Percentiles rank a stretch among this genome's conserved stretches.
Conservation (phyloP, 2,888 invertebrate species). For the Polydrusus tereticollis region DNA sequence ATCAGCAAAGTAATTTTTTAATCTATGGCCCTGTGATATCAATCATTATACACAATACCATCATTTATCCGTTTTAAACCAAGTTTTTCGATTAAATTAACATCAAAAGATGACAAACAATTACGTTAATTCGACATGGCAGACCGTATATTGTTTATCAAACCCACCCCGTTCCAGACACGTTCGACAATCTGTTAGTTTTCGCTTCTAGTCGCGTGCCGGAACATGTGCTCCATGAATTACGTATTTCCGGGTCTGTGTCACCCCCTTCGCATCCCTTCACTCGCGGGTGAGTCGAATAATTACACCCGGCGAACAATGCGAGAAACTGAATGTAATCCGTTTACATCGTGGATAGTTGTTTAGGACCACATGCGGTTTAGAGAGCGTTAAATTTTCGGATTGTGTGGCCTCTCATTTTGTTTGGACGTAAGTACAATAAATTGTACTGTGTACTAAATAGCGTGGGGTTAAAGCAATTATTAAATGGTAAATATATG, state of each 20-base stretch:
- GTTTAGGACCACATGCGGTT: slow-evolving; percentile 45
- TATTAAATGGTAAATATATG: slow-evolving; percentile 17
- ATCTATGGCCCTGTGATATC: no score
- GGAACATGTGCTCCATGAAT: slow-evolving; percentile 48
- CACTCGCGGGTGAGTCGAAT: slow-evolving; percentile 27
- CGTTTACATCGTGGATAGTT: slow-evolving; percentile 44
- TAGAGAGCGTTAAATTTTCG: slow-evolving; percentile 46
- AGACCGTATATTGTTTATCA: not conserved
- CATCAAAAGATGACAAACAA: no score
- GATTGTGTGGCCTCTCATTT: slow-evolving; percentile 44
- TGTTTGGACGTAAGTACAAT: slow-evolving; percentile 32
- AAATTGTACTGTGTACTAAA: slow-evolving; percentile 23
- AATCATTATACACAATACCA: no score
- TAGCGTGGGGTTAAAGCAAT: slow-evolving; percentile 13
- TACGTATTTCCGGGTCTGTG: slow-evolving; percentile 40
- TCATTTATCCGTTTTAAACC: no score
- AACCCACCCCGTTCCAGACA: not conserved
- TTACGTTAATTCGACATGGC: not conserved
- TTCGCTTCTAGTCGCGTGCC: slow-evolving; percentile 43
- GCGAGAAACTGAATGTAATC: slow-evolving; percentile 48
- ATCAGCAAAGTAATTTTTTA: no score
- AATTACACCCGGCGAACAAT: slow-evolving; percentile 45
- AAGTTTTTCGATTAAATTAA: no score
- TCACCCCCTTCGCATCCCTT: slow-evolving; percentile 28
- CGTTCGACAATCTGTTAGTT: slow-evolving; percentile 40